phyloP scores from a whole-genome alignment of 2,113 vertebrate species.

The Garra rufa region DNA sequence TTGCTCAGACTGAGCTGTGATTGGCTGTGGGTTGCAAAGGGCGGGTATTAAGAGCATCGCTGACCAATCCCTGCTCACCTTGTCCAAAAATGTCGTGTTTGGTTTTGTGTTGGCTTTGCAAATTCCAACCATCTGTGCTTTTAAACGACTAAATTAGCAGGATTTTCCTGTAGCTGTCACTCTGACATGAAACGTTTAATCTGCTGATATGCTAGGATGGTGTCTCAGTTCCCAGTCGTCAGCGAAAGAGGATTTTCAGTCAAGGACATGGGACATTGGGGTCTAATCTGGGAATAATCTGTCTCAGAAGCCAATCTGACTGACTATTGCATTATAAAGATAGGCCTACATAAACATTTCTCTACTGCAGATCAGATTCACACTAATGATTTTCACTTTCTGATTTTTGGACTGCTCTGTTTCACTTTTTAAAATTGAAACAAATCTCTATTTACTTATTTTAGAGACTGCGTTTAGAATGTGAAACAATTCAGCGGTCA shows the following conservation, averaged over 20 bases:
- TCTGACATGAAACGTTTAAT: constrained; percentile 18
- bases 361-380: not conserved
- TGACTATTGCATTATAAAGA: not conserved
- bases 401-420: not conserved
- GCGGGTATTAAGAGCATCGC: not conserved
- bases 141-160: constrained; percentile 20
- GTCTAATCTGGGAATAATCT: constrained; percentile 24
- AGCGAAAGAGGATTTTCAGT: not conserved
- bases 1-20: constrained; percentile 23
- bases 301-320: constrained; percentile 2
- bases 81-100: not conserved
- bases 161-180: constrained; percentile 6
- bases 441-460: not conserved
- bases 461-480: not conserved
- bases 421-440: not conserved
- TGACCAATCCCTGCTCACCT: not conserved
- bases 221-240: not conserved
- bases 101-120: not conserved
- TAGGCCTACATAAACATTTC: not conserved
- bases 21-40: not conserved
- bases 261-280: not conserved
- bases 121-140: constrained; percentile 10
- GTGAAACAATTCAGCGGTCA: not conserved
- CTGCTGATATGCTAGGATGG: not conserved
- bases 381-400: not conserved